Evolutionary conservation across 92 coral and sea anemone genomes (phyloP).

Genomic region (Porites lobata): DNA sequence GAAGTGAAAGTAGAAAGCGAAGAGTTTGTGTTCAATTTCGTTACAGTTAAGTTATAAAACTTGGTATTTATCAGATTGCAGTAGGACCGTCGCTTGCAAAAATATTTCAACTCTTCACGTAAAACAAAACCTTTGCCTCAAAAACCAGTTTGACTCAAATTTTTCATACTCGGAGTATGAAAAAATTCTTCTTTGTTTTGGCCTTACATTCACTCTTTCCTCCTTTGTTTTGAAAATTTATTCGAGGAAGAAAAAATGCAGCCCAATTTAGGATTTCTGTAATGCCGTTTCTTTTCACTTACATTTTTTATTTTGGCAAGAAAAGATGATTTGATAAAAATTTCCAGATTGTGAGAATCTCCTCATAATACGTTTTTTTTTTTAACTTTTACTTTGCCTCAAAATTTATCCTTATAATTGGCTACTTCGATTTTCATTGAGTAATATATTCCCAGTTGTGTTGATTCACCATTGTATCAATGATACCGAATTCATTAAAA

Average conservation of each 20-base stretch:
- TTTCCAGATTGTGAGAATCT: background rate
- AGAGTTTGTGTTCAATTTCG: too few relatives aligned
- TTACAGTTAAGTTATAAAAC: too few relatives aligned
- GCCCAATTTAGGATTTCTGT: background rate
- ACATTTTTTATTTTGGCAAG: background rate
- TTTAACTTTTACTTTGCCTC: background rate
- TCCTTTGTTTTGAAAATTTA: background rate
- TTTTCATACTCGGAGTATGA: too few relatives aligned
- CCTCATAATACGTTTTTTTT: background rate
- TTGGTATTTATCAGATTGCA: too few relatives aligned
- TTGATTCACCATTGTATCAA: background rate
- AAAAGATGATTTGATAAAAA: background rate
- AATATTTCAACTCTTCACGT: background rate
- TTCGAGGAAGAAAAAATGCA: background rate
- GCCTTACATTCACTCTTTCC: background rate
- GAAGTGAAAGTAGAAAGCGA: too few relatives aligned
- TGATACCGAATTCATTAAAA: background rate
- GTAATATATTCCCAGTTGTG: constrained; percentile 28
- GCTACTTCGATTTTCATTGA: background rate
- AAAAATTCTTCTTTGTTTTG: background rate
- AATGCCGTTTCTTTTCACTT: too few relatives aligned
- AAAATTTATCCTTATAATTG: background rate
- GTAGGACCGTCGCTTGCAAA: background rate
- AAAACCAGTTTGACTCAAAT: too few relatives aligned
- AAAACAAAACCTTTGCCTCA: background rate